Base-by-base conservation (phyloP, 2,888 invertebrate species). In the Patella caerulea region DNA sequence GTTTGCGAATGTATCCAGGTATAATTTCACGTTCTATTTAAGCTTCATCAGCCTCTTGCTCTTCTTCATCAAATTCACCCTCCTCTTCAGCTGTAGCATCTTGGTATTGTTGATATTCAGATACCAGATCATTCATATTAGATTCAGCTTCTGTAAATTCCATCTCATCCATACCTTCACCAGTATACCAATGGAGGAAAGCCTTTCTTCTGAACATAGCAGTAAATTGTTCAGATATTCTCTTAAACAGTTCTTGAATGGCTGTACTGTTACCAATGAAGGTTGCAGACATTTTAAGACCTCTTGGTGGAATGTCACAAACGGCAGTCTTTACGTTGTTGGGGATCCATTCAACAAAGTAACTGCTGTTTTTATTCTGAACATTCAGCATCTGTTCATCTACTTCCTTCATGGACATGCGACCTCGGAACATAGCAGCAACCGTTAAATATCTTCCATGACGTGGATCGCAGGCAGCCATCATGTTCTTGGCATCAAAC, bases 161-260 rank as follows among this genome's bases (percentile, higher is more conserved):
- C 96, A 97, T 95, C 93, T 97, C 97, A 92, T 97, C 97, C 97
- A 98, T 98, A 81, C 97, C 98, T 92, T 98, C 97, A 77, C 97
- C 97, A 17, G 97, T 98, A 93, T 97, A 98, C 97, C 98, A 98
- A 94, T 98, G 97, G 92, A 98, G 94, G 95, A 97, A 98, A 91
- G 98, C 98, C 92, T 97, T 98, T 86, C 97, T 95, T 85, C 97
- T 94, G 94, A 97, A 98, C 97, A 98, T 97, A 76, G 97, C 97
- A 17, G 96, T 97, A 82, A 88, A 88, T 83, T 88, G 88, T 78
- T 89, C 88, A 7, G 86, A 84, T 45, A 88, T 81, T 45, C 59
- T 83, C 79, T 86, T 86, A 78, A 86, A 86, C 45, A 86, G 77
- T 73, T 87, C 87, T 76, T 90, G 89, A 76, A 89, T 90, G 76